Percentiles rank a stretch among this genome's conserved stretches.
Conservation (phyloP, 2,113 vertebrate genomes). For the Hypocryptadius cinnamomeus region DNA sequence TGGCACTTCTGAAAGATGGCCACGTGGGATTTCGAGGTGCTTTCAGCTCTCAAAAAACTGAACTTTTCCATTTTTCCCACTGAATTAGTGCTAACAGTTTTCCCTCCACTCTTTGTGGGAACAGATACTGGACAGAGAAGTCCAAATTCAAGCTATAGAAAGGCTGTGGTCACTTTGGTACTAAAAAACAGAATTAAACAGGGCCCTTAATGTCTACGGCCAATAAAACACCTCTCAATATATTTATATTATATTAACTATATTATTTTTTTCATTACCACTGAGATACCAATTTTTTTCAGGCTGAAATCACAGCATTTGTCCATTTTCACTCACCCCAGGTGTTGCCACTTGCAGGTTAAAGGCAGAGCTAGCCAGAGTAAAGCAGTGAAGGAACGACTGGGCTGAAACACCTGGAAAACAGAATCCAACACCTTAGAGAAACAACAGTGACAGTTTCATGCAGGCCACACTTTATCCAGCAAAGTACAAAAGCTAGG, state of each 20-base stretch:
- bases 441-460: not conserved
- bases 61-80: not conserved
- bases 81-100: not conserved
- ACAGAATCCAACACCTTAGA: not conserved
- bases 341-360: constrained; percentile 94
- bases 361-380: constrained; percentile 79
- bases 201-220: not conserved
- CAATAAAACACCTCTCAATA: not conserved
- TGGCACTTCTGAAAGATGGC: accelerated
- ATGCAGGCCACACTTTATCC: not conserved
- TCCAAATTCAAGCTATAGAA: accelerated
- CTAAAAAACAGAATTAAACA: not conserved
- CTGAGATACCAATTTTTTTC: not conserved
- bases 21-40: not conserved
- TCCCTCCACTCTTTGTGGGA: not conserved
- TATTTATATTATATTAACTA: accelerated
- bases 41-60: not conserved
- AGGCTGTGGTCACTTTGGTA: not conserved
- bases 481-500: not conserved
- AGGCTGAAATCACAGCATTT: not conserved
- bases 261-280: not conserved
- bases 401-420: constrained; percentile 85
- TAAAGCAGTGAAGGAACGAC: constrained; percentile 90
- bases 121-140: not conserved
- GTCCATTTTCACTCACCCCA: constrained; percentile 75